Base-by-base conservation (phyloP, 2,888 invertebrate species). In the Trimorus sp. region DNA sequence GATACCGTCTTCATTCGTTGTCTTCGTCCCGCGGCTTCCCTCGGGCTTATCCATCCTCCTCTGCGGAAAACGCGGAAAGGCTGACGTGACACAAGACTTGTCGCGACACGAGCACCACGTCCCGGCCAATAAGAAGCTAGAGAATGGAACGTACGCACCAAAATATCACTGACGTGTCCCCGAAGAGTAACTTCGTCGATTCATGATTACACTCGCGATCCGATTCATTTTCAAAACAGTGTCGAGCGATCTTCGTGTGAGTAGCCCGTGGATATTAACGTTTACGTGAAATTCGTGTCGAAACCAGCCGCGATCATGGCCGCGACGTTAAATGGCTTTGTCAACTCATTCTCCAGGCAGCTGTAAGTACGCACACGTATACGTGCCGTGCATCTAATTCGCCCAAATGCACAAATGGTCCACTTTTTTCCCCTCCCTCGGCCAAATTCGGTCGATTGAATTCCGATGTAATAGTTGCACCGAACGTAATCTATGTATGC, bases 321-420 rank as follows among this genome's bases (percentile, higher is more conserved):
- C 90, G 92, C 94, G 84, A 93, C 93, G 87, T 91, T 95, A 84
- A 93, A 94, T 88, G 93, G 93, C 80, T 95, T 95, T 91, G 91
- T 95, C 87, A 94, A 95, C 92, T 94, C 95, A 86, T 95, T 95
- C 92, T 94, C 94, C 91, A 94, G 93, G 92, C 94, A 93, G 89
- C 92, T 95, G 95, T 95, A 92, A 95, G 95, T 95, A 92, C 54
- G 4, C 26, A n/a, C n/a, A n/a, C n/a, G n/a, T n/a, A n/a, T n/a
- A 7, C 53, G n/a, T n/a, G n/a, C n/a, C n/a, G n/a, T 7, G 36
- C 51, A 7, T 14, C n/a, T 42, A 5, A 12, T 38, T 58, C 36
- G 36, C 38, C n/a, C 8, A 26, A 12, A 38, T n/a, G 38, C 37
- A 45, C 36, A 40, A 26, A 12, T 16, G 11, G 4, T 14, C 11